Conservation (phyloP, 2,113 vertebrate species). For the Montifringilla adamsi region DNA sequence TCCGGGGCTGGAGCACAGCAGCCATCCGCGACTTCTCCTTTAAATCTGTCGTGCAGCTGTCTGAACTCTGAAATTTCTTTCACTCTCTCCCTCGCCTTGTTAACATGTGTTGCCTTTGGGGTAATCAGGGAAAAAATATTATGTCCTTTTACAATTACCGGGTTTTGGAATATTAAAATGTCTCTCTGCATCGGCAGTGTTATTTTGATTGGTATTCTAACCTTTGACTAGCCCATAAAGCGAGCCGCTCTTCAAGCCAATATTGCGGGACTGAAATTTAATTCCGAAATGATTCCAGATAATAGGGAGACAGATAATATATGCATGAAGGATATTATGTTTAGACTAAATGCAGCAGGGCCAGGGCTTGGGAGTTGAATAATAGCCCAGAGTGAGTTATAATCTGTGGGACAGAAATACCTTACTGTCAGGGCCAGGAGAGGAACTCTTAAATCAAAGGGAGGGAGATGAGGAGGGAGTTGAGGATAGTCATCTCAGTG, state of each 20-base stretch:
- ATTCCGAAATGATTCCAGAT: conserved; percentile 98
- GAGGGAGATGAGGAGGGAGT: conserved; percentile 46
- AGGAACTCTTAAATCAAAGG: conserved; percentile 94
- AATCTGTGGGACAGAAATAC: conserved; percentile 97
- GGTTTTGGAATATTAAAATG: conserved; percentile 99
- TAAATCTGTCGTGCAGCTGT: conserved; percentile 82
- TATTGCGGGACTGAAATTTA: conserved; percentile 93
- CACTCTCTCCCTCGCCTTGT: conserved; percentile 81
- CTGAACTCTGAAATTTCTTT: conserved; percentile 81
- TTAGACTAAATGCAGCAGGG: conserved; percentile 88
- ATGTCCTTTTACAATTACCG: conserved; percentile 98
- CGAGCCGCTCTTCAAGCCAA: conserved; percentile 86
- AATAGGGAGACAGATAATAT: conserved; percentile 99
- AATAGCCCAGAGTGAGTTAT: conserved; percentile 91
- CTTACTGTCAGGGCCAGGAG: conserved; percentile 92
- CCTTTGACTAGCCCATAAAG: conserved; percentile 97
- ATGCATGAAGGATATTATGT: conserved; percentile 99
- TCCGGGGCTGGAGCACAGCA: neutral
- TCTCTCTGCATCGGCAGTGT: conserved; percentile 92
- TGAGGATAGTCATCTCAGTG: conserved; percentile 47
- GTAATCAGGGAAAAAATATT: conserved; percentile 91
- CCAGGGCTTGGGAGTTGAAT: conserved; percentile 95
- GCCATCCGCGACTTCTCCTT: conserved; percentile 70
- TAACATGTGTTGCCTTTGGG: conserved; percentile 87
- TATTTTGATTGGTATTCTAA: conserved; percentile 99